Percentiles rank a stretch among this genome's conserved stretches.
These are phyloP conservation scores for Cataglyphis rosenhaueri DNA, from an alignment of 2,888 invertebrate species.

Conservation along the genomic window DNA sequence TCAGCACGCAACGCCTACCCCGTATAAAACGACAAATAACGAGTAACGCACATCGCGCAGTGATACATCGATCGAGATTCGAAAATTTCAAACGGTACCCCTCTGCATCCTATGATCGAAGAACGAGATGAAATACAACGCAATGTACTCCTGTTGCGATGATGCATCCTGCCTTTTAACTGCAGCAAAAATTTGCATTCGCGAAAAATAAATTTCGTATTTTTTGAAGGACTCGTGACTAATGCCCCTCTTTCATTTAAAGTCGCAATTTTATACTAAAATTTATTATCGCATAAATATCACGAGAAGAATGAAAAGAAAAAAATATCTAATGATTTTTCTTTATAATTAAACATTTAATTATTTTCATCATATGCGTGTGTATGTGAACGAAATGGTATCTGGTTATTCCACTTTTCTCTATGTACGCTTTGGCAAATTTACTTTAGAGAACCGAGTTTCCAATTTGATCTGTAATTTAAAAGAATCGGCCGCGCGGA, in stretches of 20 bases:
- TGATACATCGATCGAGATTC: conserved; percentile 27
- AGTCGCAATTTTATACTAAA: neutral
- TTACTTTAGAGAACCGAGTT: conserved; percentile 19
- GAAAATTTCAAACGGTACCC: conserved; percentile 19
- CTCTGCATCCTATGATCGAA: neutral
- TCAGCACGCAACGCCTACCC: conserved; percentile 2
- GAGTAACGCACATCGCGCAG: neutral
- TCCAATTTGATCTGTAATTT: conserved; percentile 37
- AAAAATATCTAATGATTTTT: neutral
- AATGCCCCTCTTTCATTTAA: neutral
- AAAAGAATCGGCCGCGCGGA: conserved; percentile 19
- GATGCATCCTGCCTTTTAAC: neutral
- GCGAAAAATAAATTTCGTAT: neutral
- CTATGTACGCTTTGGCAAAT: conserved; percentile 1
- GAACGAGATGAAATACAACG: neutral
- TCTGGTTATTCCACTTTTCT: conserved; percentile 23
- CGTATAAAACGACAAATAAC: neutral
- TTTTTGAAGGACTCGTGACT: neutral
- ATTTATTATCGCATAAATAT: neutral
- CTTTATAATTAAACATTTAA: conserved; percentile 10
- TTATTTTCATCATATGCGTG: conserved; percentile 3
- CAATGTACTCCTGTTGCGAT: neutral
- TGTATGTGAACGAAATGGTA: neutral
- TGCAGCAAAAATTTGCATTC: neutral
- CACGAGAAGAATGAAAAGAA: neutral